These are phyloP conservation scores for Saccostrea glomerata DNA, from an alignment of 1,140 invertebrate species.

Conservation along the genomic window DNA sequence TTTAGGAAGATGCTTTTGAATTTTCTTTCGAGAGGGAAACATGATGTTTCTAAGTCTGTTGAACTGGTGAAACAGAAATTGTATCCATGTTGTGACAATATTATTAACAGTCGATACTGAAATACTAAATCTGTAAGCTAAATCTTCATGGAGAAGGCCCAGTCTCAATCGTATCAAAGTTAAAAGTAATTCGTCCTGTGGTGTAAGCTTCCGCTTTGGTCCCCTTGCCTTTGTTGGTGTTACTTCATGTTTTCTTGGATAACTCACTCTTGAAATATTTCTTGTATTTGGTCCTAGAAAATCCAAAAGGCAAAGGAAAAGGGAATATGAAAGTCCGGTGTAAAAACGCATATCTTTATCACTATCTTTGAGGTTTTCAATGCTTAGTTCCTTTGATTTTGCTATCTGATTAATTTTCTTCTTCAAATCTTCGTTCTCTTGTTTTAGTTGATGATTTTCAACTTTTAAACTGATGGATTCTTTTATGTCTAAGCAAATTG, in stretches of 20 bases:
- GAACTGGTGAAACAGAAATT: constrained; percentile 52
- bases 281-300: constrained; percentile 16
- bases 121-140: constrained; percentile 53
- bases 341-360: constrained; percentile 52
- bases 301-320: not conserved
- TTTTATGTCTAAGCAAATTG: not conserved
- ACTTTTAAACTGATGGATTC: constrained; percentile 1
- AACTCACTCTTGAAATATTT: constrained; percentile 42
- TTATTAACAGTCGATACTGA: constrained; percentile 39
- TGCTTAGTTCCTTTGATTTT: constrained; percentile 17
- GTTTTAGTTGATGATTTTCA: constrained; percentile 22
- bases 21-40: constrained; percentile 28
- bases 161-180: constrained; percentile 49
- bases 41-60: constrained; percentile 4
- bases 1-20: constrained; percentile 43
- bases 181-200: constrained; percentile 48
- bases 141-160: constrained; percentile 43
- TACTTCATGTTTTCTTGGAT: constrained; percentile 37
- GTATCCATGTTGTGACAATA: constrained; percentile 57
- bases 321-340: constrained; percentile 46
- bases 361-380: constrained; percentile 43
- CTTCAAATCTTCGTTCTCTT: not conserved
- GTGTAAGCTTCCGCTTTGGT: too few relatives aligned
- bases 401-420: not conserved
- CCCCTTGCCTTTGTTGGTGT: constrained; percentile 36